Evolutionary conservation across 2,888 invertebrate genomes (phyloP), one percentile per base, ranked within the genome.

Genomic region (Daptonema setosum): DNA sequence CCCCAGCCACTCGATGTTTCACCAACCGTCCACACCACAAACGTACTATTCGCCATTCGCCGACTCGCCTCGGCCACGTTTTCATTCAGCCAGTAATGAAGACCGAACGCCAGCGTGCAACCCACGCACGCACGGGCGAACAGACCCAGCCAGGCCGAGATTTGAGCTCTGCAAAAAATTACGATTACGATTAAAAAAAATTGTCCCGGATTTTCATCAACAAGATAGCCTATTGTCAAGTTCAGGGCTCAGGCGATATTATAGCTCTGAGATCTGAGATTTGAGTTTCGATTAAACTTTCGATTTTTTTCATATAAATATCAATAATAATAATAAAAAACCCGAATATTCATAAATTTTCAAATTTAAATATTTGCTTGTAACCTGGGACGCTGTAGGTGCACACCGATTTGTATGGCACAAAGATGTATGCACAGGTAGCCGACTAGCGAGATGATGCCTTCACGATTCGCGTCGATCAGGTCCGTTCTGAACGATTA

Each of bases 381-480:
- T n/a, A 17, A 45, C 45, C 45, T 45, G 3, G 45, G 45, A n/a
- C n/a, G 11, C 24, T 26, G 50, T 26, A 50, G 2, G 50, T 8
- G 20, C 24, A 26, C 26, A 26, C 50, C 24, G 24, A 50, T 26
- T 8, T 26, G 50, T 5, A 50, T 3, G 30, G 83, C 81, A 61
- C 81, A 77, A 57, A 90, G 75, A 72, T 87, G 90, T 3, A 95
- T 73, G 0, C 83, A 79, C 0, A 87, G 74, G 70, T 86, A 93
- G 1, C 95, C 93, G 0, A 83, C 74, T 43, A 81, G 76, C 0
- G 93, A 90, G 26, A 80, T 79, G 45, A 95, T 73, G 0, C 95
- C 95, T 75, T 97, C 95, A 57, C 85, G 79, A 72, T 97, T 97
- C 0, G 90, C 85, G 51, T 79, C 75, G 3, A 90, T 61, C 35